These are phyloP conservation scores for Tetranychus cinnabarinus DNA, from an alignment of 1,140 invertebrate genomes.

Conservation along the genomic window DNA sequence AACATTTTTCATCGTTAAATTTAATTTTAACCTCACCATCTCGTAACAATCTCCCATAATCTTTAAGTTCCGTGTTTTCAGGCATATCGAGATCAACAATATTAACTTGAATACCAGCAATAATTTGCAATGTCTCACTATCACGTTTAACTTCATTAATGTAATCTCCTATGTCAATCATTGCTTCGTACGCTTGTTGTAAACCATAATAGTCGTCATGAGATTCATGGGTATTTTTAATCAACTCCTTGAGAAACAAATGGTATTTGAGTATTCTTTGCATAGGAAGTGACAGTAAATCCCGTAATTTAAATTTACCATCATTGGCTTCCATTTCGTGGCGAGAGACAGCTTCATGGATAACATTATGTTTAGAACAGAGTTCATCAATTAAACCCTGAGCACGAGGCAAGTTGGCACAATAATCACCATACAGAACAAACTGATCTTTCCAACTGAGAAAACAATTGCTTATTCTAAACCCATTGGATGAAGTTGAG, in stretches of 20 bases:
- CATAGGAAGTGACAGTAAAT: conserved; percentile 89
- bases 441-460: conserved; percentile 68
- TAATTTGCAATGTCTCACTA: conserved; percentile 69
- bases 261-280: conserved; percentile 93
- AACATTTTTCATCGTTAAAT: conserved; percentile 59
- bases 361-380: conserved; percentile 33
- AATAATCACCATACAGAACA: conserved; percentile 83
- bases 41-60: conserved; percentile 41
- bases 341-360: conserved; percentile 31
- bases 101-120: conserved; percentile 56
- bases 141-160: conserved; percentile 97
- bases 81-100: conserved; percentile 33
- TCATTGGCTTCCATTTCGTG: conserved; percentile 50
- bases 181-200: conserved; percentile 70
- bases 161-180: conserved; percentile 88
- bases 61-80: conserved; percentile 46
- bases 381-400: conserved; percentile 49
- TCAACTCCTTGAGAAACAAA: conserved; percentile 53
- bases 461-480: conserved; percentile 40
- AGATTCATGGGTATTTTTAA: conserved; percentile 53
- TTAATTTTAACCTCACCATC: conserved; percentile 69
- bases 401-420: conserved; percentile 62
- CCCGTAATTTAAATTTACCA: conserved; percentile 74
- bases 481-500: conserved; percentile 27
- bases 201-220: conserved; percentile 56